Percentiles rank a stretch among this genome's conserved stretches.
phyloP scores from a whole-genome alignment of 2,888 invertebrate genomes.

The Calephelis perditalis region DNA sequence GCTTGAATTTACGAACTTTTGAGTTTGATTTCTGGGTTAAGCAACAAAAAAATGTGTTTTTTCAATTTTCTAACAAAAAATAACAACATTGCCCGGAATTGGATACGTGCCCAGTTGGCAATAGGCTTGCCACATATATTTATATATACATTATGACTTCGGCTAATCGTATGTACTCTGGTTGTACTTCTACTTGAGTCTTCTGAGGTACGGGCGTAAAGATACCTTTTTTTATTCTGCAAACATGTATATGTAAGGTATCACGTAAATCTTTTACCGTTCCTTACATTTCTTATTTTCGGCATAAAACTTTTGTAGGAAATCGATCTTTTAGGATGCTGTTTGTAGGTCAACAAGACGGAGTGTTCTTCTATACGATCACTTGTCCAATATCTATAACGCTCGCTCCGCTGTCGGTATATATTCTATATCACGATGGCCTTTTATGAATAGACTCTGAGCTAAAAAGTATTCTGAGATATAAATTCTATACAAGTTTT shows the following conservation, averaged over 20 bases:
- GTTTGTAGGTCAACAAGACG: constrained; percentile 28
- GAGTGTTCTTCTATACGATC: constrained; percentile 15
- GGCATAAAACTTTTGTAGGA: constrained; percentile 3
- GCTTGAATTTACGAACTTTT: too few species aligned
- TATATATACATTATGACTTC: too few species aligned
- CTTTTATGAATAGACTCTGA: constrained; percentile 4
- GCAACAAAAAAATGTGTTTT: too few species aligned
- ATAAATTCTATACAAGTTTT: not conserved
- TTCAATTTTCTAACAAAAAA: too few species aligned
- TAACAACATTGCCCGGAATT: too few species aligned
- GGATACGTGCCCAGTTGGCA: too few species aligned
- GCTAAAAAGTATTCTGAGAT: not conserved
- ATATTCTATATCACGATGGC: constrained; percentile 2
- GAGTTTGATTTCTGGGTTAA: too few species aligned
- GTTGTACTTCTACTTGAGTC: too few species aligned
- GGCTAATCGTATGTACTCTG: too few species aligned
- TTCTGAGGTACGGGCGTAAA: too few species aligned
- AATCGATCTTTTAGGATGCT: constrained; percentile 25
- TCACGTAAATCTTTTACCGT: constrained; percentile 5
- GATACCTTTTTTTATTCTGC: too few species aligned
- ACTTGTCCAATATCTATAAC: constrained; percentile 2
- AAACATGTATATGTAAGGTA: not conserved
- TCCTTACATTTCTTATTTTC: constrained; percentile 6
- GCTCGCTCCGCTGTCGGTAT: not conserved
- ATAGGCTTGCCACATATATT: too few species aligned